A percentile compares a stretch with the other conserved stretches of the same genome.
Conservation (phyloP, 2,888 invertebrate species). For the Nymphalis c-album region DNA sequence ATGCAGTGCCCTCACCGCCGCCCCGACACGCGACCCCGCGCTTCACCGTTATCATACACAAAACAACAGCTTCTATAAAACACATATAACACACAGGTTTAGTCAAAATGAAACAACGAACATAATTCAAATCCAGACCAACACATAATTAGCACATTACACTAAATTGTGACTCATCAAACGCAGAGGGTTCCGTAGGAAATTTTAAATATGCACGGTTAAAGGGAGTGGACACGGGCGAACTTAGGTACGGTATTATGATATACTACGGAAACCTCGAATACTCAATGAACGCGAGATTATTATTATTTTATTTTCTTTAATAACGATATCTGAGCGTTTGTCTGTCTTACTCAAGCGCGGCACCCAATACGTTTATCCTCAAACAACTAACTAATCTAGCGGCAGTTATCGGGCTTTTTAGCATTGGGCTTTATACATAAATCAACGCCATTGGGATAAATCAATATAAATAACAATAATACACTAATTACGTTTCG, state of each 20-base stretch:
- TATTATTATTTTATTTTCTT: constrained; percentile 12
- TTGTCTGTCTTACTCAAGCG: constrained; percentile 44
- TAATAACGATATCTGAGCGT: constrained; percentile 35
- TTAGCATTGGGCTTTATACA: constrained; percentile 65
- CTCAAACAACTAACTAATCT: constrained; percentile 40
- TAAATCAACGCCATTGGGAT: constrained; percentile 63
- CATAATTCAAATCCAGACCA: constrained; percentile 80
- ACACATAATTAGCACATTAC: constrained; percentile 80
- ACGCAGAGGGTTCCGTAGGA: constrained; percentile 72
- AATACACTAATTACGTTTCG: constrained; percentile 79
- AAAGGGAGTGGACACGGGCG: constrained; percentile 43
- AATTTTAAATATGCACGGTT: constrained; percentile 23
- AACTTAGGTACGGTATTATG: constrained; percentile 47
- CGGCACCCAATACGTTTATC: constrained; percentile 54
- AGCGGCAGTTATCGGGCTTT: constrained; percentile 49
- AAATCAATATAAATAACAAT: constrained; percentile 75
- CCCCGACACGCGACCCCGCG: constrained; percentile 60
- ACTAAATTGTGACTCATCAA: constrained; percentile 69
- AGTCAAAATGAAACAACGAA: constrained; percentile 79
- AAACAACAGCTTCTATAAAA: constrained; percentile 70
- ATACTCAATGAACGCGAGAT: constrained; percentile 46
- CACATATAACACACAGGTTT: constrained; percentile 80
- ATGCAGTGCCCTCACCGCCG: constrained; percentile 46
- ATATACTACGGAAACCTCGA: constrained; percentile 70
- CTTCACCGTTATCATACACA: constrained; percentile 63